phyloP scores from a whole-genome alignment of 2,888 invertebrate species.

The Zygaena filipendulae region DNA sequence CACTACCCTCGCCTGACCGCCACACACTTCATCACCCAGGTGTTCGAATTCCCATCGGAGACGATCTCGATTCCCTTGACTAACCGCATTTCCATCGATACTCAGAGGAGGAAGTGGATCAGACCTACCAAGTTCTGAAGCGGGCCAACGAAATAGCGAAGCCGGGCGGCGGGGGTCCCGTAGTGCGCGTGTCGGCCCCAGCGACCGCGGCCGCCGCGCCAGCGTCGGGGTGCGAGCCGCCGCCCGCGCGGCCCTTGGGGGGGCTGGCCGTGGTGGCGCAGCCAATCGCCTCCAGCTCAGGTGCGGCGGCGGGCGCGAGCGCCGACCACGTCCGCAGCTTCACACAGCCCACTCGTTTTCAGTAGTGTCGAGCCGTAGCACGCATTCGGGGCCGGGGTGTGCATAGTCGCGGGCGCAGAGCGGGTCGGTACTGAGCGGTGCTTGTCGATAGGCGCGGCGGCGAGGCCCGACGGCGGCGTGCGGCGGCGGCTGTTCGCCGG shows the following conservation, averaged over 20 bases:
- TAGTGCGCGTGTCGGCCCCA: slow-evolving; percentile 54
- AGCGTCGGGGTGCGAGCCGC: slow-evolving; percentile 56
- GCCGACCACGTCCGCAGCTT: slow-evolving; percentile 48
- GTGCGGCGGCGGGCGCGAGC: slow-evolving; percentile 55
- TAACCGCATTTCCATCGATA: slow-evolving; percentile 56
- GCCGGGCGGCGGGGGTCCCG: slow-evolving; percentile 60
- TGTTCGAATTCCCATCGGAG: too few relatives aligned
- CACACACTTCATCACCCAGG: slow-evolving; percentile 6
- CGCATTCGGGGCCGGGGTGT: too few relatives aligned
- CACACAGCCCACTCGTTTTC: slow-evolving; percentile 57
- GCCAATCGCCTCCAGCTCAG: slow-evolving; percentile 77
- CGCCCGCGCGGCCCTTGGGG: slow-evolving; percentile 53
- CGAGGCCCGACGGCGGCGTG: slow-evolving; percentile 73
- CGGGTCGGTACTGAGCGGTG: slow-evolving; percentile 52
- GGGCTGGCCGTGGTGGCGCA: slow-evolving; percentile 74
- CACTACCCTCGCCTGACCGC: slow-evolving; percentile 3
- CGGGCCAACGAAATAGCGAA: slow-evolving; percentile 90
- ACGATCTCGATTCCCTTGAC: too few relatives aligned
- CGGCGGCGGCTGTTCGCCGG: slow-evolving; percentile 83
- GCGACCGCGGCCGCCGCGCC: slow-evolving; percentile 41
- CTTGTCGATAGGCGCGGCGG: slow-evolving; percentile 59
- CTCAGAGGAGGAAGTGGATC: slow-evolving; percentile 83
- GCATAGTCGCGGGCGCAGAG: slow-evolving; percentile 57
- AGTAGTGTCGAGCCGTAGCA: slow-evolving; percentile 61
- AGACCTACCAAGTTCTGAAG: slow-evolving; percentile 94